Conservation (phyloP, 2,797 vertebrate species). For the Sebastes steindachneri region DNA sequence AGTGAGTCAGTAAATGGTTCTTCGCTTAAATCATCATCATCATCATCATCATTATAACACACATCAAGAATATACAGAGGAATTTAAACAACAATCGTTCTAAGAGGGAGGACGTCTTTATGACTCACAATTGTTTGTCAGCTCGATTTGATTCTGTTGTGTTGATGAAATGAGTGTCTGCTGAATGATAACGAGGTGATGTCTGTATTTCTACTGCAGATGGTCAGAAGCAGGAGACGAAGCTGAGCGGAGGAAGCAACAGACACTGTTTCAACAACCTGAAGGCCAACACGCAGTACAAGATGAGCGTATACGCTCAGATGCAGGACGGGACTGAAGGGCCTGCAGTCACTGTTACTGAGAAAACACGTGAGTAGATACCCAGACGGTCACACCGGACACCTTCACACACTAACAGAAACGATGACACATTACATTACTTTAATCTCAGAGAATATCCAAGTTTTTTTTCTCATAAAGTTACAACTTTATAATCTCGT, state of each 20-base stretch:
- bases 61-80: background rate
- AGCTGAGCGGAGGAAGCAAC: constrained; percentile 84
- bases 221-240: constrained; percentile 86
- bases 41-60: background rate
- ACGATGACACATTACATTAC: too few species aligned
- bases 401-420: background rate
- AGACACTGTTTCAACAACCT: constrained; percentile 93
- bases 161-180: too few species aligned
- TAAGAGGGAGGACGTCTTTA: background rate
- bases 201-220: constrained; percentile 72
- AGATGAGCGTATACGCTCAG: constrained; percentile 89
- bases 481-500: too few species aligned
- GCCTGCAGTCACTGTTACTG: constrained; percentile 84
- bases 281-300: constrained; percentile 87
- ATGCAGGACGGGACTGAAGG: constrained; percentile 90
- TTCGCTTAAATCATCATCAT: background rate
- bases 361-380: constrained; percentile 86
- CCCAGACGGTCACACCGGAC: background rate
- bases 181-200: too few species aligned
- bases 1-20: background rate
- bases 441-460: too few species aligned
- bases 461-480: too few species aligned
- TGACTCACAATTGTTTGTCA: too few species aligned
- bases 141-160: too few species aligned
- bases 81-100: background rate